Base-by-base conservation (phyloP, 2,888 invertebrate species). In the Euphydryas editha region DNA sequence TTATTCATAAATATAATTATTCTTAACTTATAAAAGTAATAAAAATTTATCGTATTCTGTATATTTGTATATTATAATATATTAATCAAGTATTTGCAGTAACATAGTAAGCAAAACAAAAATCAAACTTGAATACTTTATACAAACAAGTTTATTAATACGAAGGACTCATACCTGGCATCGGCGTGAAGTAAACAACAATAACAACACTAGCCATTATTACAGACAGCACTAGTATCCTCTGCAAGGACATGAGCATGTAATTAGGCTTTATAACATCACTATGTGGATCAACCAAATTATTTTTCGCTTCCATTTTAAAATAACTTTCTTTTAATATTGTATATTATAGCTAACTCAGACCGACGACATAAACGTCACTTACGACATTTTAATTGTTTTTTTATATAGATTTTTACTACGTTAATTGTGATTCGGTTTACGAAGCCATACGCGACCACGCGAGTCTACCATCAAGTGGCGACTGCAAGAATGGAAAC, bases 141-240 rank as follows among this genome's bases (percentile, higher is more conserved):
- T 5, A 5, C n/a, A n/a, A n/a, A n/a, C 21, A 3, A 62, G 65
- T 57, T 17, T 20, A 42, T 55, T 18, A 49, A 39, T 46, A 65
- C 59, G 54, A 13, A 51, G 62, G 57, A 59, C 36, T 21, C 72
- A 67, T 87, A 96, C 96, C 95, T 92, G 96, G 96, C 88, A 95
- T 92, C 21, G 96, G 96, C 56, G 96, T 95, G 69, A 95, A 93
- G 82, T 96, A 95, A 72, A 96, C 94, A 71, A 96, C 94, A 60
- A 96, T 94, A 57, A 95, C 88, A 67, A 95, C 95, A 76, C 95
- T 94, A 20, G 94, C 93, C 60, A 94, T 88, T 83, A 96, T 94
- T 69, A 95, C 94, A 77, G 93, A 88, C 76, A 96, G 91, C 79
- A 96, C 94, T 21, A 94, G 93, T 78, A 94, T 92, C 88, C 95